These are phyloP conservation scores for Promerops cafer DNA, from an alignment of 2,113 vertebrate species.

Conservation along the genomic window DNA sequence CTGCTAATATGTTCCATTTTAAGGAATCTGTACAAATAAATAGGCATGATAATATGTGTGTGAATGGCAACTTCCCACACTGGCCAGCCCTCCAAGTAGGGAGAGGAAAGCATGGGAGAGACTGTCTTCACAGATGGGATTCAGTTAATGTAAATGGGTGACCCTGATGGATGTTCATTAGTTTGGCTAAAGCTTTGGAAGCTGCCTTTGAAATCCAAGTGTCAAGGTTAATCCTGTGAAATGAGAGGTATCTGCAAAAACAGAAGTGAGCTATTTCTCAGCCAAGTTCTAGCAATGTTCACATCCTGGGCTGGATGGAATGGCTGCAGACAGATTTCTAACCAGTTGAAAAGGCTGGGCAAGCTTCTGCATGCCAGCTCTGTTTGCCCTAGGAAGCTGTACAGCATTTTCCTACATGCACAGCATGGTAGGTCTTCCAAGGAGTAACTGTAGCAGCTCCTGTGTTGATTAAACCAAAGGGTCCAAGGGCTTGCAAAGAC, in stretches of 20 bases:
- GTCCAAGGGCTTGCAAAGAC: background rate
- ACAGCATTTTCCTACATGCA: background rate
- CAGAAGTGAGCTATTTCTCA: background rate
- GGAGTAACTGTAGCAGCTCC: background rate
- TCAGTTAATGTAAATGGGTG: slow-evolving; percentile 35
- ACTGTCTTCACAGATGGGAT: slow-evolving; percentile 33
- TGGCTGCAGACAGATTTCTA: background rate
- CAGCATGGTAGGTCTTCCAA: background rate
- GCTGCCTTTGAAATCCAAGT: slow-evolving; percentile 56
- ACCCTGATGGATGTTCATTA: slow-evolving; percentile 48
- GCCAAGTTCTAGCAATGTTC: background rate
- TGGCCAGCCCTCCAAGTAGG: slow-evolving; percentile 47
- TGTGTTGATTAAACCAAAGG: background rate
- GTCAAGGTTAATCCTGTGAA: background rate
- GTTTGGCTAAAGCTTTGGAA: slow-evolving; percentile 54
- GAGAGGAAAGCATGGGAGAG: background rate
- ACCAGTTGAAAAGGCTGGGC: background rate
- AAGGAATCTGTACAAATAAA: slow-evolving; percentile 60
- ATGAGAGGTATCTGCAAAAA: background rate
- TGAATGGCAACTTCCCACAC: slow-evolving; percentile 61
- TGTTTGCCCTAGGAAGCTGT: background rate
- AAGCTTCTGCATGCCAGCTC: background rate
- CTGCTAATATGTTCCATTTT: slow-evolving; percentile 34
- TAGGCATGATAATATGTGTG: background rate
- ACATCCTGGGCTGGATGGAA: background rate